phyloP scores from a whole-genome alignment of 1,140 invertebrate genomes.

The Pogonus chalceus region DNA sequence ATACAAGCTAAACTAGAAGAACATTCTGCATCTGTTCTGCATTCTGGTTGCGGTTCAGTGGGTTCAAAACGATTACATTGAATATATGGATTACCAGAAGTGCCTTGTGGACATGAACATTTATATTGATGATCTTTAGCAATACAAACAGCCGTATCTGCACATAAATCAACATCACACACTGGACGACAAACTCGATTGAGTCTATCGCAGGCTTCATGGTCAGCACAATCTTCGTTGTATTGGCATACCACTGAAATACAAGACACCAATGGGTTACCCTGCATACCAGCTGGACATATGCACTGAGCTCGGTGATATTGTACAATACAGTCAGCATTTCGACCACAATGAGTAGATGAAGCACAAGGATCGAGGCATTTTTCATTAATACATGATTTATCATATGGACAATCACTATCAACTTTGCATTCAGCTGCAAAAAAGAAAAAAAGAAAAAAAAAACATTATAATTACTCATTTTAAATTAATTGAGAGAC shows the following conservation, averaged over 20 bases:
- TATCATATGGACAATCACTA: constrained; percentile 76
- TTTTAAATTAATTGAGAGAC: constrained; percentile 7
- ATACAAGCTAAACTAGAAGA: constrained; percentile 62
- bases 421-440: constrained; percentile 74
- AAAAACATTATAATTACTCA: too few relatives aligned
- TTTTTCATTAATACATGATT: constrained; percentile 65
- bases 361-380: constrained; percentile 68
- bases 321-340: constrained; percentile 63
- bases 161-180: constrained; percentile 68
- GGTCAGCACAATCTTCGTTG: constrained; percentile 79
- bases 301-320: constrained; percentile 69
- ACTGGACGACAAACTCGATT: constrained; percentile 76
- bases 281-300: constrained; percentile 76
- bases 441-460: constrained; percentile 23
- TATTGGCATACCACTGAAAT: constrained; percentile 75
- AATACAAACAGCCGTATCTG: constrained; percentile 59
- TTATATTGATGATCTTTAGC: constrained; percentile 65
- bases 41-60: constrained; percentile 45
- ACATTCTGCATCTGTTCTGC: constrained; percentile 65
- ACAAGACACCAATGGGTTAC: constrained; percentile 69
- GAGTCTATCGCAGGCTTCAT: constrained; percentile 74
- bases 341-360: constrained; percentile 60
- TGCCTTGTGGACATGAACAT: constrained; percentile 65
- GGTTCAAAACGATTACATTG: constrained; percentile 45
- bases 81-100: constrained; percentile 67